Base-by-base conservation (phyloP, 2,113 vertebrate species). In the Ameiurus melas region DNA sequence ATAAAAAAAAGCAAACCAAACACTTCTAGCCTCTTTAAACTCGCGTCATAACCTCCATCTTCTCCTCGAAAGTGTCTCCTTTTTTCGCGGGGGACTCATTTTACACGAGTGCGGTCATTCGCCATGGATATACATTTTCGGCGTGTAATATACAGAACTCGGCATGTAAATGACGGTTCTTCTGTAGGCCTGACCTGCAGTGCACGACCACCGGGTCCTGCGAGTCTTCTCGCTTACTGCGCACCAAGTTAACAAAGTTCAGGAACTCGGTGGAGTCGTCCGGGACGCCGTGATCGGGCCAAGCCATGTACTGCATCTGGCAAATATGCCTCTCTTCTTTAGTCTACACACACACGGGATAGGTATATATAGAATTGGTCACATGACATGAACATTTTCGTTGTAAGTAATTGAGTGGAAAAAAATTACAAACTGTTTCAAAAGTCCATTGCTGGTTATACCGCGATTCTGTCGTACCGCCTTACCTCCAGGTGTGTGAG, bases 211-310 rank as follows among this genome's bases (percentile, higher is more conserved):
- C 93, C 1, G 98, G 98, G 88, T 99, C 97, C 93, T 98, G 96
- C 90, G 96, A 96, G 86, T 96, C 96, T 12, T 95, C 96, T 89
- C 98, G 96, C 92, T 96, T 98, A 91, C 95, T 96, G 89, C 97
- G 95, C 62, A 99, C 97, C 22, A 98, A 95, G 93, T 95, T 95
- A 91, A 99, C 98, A 53, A 99, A 99, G 92, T 98, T 96, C 75
- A 99, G 94, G 93, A 99, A 99, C 87, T 99, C 97, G 0, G 97
- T 98, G 87, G 98, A 98, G 93, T 99, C 98, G 1, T 99, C 98
- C 2, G 98, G 98, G 89, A 99, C 98, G 1, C 98, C 98, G n/a
- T 99, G 98, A 90, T 99, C 98, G 3, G 98, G 98, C 98, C 98
- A 99, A 12, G 98, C 98, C 93, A 97, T 92, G 75, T 99, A 99